Percentiles rank a stretch among this genome's conserved stretches.
Evolutionary conservation across 2,888 invertebrate genomes (phyloP).

Genomic region (Pachymerium ferrugineum): DNA sequence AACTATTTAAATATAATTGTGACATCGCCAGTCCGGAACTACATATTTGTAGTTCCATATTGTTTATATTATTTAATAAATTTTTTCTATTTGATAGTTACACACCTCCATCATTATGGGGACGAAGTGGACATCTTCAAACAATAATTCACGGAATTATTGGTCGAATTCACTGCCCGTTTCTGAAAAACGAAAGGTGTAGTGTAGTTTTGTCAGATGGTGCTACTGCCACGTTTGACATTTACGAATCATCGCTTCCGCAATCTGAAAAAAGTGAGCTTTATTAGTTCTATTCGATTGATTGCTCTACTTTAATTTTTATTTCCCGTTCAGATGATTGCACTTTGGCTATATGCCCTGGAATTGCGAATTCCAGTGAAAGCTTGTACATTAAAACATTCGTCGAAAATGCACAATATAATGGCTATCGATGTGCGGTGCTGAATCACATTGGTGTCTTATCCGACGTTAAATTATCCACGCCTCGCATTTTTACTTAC

Average conservation of each 20-base stretch:
- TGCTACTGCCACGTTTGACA: constrained; percentile 84
- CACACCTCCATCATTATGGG: constrained; percentile 84
- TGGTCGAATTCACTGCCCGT: constrained; percentile 73
- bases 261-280: constrained; percentile 54
- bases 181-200: constrained; percentile 78
- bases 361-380: constrained; percentile 91
- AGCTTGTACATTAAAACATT: constrained; percentile 89
- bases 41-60: too few relatives aligned
- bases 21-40: too few relatives aligned
- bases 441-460: constrained; percentile 90
- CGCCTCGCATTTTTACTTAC: constrained; percentile 84
- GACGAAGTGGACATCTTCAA: constrained; percentile 91
- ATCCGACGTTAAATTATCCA: constrained; percentile 74
- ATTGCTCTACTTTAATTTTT: not conserved
- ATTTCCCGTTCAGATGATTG: constrained; percentile 67
- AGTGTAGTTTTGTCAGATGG: constrained; percentile 71
- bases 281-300: not conserved
- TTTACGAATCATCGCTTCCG: constrained; percentile 71
- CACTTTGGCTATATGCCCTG: constrained; percentile 81
- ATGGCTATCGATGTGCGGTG: constrained; percentile 86
- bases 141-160: constrained; percentile 76
- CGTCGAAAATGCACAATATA: constrained; percentile 83
- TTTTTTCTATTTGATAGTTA: constrained; percentile 57
- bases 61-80: not conserved
- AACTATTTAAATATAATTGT: too few relatives aligned